These are phyloP conservation scores for Podarcis muralis DNA, from an alignment of 2,113 vertebrate genomes.

Conservation along the genomic window DNA sequence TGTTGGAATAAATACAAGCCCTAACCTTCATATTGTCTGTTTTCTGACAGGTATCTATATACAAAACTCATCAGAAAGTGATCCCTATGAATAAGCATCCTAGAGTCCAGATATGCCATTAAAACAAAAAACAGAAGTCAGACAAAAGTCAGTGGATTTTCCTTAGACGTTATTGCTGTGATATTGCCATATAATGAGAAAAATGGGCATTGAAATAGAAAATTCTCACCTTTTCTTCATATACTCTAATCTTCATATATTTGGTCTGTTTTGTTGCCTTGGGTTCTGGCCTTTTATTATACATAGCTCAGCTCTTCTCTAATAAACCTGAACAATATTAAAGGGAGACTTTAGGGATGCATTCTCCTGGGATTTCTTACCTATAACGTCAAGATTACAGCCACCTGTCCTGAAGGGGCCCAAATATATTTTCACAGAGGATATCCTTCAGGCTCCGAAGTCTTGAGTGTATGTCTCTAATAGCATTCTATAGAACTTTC, in stretches of 20 bases:
- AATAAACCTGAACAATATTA: slow-evolving; percentile 59
- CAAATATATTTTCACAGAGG: slow-evolving; percentile 1
- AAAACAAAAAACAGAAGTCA: slow-evolving; percentile 44
- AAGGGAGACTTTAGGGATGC: slow-evolving; percentile 48
- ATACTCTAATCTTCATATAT: slow-evolving; percentile 39
- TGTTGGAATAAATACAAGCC: neutral
- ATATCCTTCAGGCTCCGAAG: slow-evolving; percentile 22
- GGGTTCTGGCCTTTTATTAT: slow-evolving; percentile 65
- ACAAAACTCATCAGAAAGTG: slow-evolving; percentile 5
- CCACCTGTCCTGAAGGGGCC: slow-evolving; percentile 11
- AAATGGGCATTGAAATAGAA: neutral
- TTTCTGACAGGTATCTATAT: slow-evolving; percentile 1
- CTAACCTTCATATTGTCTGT: neutral
- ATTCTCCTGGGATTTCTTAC: slow-evolving; percentile 53
- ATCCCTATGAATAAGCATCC: slow-evolving; percentile 33
- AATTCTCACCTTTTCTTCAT: slow-evolving; percentile 41
- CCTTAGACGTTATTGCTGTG: slow-evolving; percentile 15
- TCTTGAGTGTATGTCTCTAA: neutral
- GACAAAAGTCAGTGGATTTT: neutral
- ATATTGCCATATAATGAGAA: slow-evolving; percentile 47
- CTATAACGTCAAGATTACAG: slow-evolving; percentile 45
- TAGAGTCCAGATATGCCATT: slow-evolving; percentile 33
- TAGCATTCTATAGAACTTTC: neutral
- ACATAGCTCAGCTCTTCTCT: slow-evolving; percentile 35
- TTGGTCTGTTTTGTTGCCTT: slow-evolving; percentile 52